Evolutionary conservation across 2,113 vertebrate genomes (phyloP), one percentile per base, ranked within the genome.

Genomic region (Aythya baeri): DNA sequence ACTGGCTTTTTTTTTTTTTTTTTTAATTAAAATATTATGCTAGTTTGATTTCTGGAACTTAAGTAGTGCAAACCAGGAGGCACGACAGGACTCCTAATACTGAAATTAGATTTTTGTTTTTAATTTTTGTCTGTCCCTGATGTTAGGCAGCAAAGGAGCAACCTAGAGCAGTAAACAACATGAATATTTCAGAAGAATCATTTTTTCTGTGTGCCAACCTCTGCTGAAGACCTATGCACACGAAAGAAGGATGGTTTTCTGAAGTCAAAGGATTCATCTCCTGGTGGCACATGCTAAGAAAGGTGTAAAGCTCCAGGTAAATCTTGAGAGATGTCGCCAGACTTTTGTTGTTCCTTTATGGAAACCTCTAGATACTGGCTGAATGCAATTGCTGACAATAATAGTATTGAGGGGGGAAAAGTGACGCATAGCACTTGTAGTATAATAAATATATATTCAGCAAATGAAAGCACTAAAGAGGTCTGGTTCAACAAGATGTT

Each of bases 11-110:
- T 63, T 57, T 91, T 85, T 38, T 36, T 38, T 41, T 9, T 46
- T 18, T 46, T 32, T 13, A 76, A 83, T 83, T 27, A 83, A 86
- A 44, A 58, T 82, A 84, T 92, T 52, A 67, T 62, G n/a, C 83
- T 71, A 17, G 38, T 89, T 96, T 96, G 77, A 71, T 83, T 96
- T 93, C 50, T 89, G 80, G 34, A 83, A 68, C 85, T 90, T 68
- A 63, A 83, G 21, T 62, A 90, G 72, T 88, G n/a, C 25, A 59
- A 63, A 65, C 11, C 43, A 63, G 77, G 38, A 46, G 78, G 20
- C 44, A 57, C 0, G 0, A 34, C 63, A 94, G 65, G 58, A 32
- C 29, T 90, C 9, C 29, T 80, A 57, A 54, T 85, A 57, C 34
- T 2, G 2, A 77, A 89, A 76, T 76, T 41, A 83, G 59, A 21